Evolutionary conservation across 30 jellyfish, hydroid and myxozoan genomes (phyloP), one percentile per base, ranked within the genome.

Genomic region (Hydractinia echinata): DNA sequence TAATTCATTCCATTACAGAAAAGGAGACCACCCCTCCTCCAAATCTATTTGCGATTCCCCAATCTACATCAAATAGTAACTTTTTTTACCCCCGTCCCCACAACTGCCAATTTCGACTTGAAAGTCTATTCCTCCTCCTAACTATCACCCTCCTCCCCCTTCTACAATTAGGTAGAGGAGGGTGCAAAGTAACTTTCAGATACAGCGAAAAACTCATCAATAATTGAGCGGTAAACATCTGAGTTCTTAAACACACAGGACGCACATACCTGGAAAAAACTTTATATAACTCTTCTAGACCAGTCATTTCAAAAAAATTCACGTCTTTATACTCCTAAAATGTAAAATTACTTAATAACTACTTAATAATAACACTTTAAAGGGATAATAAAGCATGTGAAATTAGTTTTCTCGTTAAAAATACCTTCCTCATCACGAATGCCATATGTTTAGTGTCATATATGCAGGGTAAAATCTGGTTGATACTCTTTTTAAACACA

Each of bases 401-500:
- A 30, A 30, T 30, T 30, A 0, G 18, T 71, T 67, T 13, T 11
- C 19, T 58, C 15, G 15, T 11, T 5, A 68, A 5, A 5, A 73
- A 53, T 74, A 87, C 95, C 87, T 77, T 81, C 55, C 89, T 77
- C 30, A 87, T 77, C 13, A 15, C 18, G 52, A 66, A 15, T 19
- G 95, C 85, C 67, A 87, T 53, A 55, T 74, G 81, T 81, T 87
- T 87, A 4, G 95, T 87, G n/a, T 87, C 95, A 55, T 58, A 87
- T 1, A 87, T 62, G 5, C 44, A 62, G 5, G 87, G 90, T n/a
- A 87, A 79, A 4, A 80, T 53, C 4, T 62, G 76, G 54, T 87
- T 87, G 4, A 87, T 82, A 18, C 77, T 72, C 51, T 44, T 66
- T 76, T 87, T 87, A 72, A 87, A 87, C 11, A 80, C 86, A 55